Conservation (phyloP, 1,140 invertebrate species). For the Drosophila mojavensis region DNA sequence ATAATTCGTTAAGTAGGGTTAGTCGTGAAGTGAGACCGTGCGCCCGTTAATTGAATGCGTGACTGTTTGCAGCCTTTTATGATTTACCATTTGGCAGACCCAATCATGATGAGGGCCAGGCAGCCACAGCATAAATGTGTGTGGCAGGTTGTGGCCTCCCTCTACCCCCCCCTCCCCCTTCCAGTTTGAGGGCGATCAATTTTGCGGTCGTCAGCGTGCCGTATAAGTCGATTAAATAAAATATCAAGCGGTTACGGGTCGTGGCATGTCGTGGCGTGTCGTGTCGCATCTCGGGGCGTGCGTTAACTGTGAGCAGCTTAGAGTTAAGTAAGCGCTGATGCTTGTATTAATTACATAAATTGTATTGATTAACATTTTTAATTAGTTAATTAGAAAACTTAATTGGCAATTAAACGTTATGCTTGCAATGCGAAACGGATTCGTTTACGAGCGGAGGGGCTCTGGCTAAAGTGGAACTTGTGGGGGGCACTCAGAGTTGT, state of each 20-base stretch:
- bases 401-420: conserved; percentile 4
- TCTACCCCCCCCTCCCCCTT: too few species aligned
- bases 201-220: conserved; percentile 16
- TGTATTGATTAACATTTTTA: conserved; percentile 66
- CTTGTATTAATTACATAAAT: conserved; percentile 60
- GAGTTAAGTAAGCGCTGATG: conserved; percentile 17
- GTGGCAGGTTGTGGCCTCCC: neutral
- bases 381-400: conserved; percentile 51
- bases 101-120: neutral
- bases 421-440: neutral
- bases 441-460: too few species aligned
- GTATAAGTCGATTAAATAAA: conserved; percentile 67
- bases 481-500: too few species aligned
- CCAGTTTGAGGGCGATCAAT: conserved; percentile 6
- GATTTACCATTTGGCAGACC: conserved; percentile 61
- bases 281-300: neutral
- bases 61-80: conserved; percentile 78
- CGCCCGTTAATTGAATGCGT: conserved; percentile 75
- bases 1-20: conserved; percentile 51
- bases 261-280: neutral
- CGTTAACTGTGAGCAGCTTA: neutral
- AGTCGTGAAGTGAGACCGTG: neutral
- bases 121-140: neutral
- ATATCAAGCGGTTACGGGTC: conserved; percentile 8
- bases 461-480: neutral